Evolutionary conservation across 37 sponge, comb jelly and placozoan species (phyloP), one percentile per base, ranked within the genome.

Genomic region (Hormiphora californensis): DNA sequence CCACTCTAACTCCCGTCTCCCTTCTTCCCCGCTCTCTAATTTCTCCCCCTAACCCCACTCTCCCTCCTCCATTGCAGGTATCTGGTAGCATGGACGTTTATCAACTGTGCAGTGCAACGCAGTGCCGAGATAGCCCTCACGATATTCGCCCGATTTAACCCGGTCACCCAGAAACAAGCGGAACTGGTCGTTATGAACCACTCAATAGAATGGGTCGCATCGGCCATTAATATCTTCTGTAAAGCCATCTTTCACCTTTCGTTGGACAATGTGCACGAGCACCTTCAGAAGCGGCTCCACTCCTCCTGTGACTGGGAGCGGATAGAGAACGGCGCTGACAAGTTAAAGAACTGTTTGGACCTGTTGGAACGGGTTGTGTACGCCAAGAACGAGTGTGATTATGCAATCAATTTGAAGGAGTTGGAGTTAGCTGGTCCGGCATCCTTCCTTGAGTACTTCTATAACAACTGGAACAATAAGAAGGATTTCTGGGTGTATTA

Each of bases 141-240:
- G 38, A 65, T 65, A 8, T 65, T 65, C 37, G 67, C 67, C 7
- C 67, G 67, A 17, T 65, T 65, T 38, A 65, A 65, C 67, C 67
- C 67, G 38, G 35, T 65, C 33, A 65, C 67, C 35, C 67, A 65
- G 37, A 65, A 65, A 34, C 67, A 65, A 65, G 67, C 67, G 21
- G 67, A 65, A 34, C 67, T 65, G 21, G 67, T 65, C 37, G 67
- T 65, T 38, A 65, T 65, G 67, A 65, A 65, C 67, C 67, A 65
- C 67, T 65, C 67, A 17, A 65, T 65, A 27, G 67, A 65, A 33
- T 65, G 67, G 67, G 67, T 65, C 11, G 67, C 67, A 15, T 65
- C 67, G 7, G 67, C 67, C 37, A 65, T 65, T 32, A 65, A 65
- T 38, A 65, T 65, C 21, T 65, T 65, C 67, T 65, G 67, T 38